Evolutionary conservation across 2,113 vertebrate genomes (phyloP).

Genomic region (Daubentonia madagascariensis): DNA sequence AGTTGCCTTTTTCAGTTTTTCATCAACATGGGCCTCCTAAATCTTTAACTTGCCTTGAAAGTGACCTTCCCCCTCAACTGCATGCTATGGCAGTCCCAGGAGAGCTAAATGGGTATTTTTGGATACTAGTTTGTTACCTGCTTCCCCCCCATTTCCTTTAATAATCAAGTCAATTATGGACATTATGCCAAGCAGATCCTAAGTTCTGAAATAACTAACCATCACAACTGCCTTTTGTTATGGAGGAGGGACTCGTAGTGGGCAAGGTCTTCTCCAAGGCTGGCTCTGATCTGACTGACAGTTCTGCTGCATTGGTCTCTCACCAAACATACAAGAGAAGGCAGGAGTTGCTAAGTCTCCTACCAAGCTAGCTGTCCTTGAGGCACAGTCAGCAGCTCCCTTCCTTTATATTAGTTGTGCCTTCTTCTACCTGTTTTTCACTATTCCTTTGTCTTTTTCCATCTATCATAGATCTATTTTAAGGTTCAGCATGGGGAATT

Average conservation of each 20-base stretch:
- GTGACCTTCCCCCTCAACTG: not conserved
- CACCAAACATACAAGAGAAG: not conserved
- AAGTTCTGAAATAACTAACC: constrained; percentile 4
- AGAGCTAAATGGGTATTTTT: not conserved
- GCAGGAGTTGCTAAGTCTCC: not conserved
- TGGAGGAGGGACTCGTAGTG: not conserved
- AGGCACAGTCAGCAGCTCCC: not conserved
- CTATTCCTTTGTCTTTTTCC: not conserved
- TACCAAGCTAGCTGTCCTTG: not conserved
- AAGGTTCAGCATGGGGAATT: not conserved
- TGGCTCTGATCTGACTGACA: not conserved
- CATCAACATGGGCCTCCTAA: not conserved
- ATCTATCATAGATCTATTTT: not conserved
- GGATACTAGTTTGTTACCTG: not conserved
- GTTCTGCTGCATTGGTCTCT: not conserved
- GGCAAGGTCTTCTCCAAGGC: not conserved
- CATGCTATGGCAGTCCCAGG: not conserved
- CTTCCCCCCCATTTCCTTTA: not conserved
- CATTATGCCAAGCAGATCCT: not conserved
- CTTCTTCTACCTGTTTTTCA: not conserved
- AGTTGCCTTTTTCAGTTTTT: constrained; percentile 6
- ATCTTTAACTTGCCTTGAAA: constrained; percentile 35
- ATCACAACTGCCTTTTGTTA: not conserved
- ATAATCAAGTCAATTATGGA: not conserved
- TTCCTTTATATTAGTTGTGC: not conserved